phyloP scores from a whole-genome alignment of 2,797 vertebrate species.

The Podarcis lilfordi region DNA sequence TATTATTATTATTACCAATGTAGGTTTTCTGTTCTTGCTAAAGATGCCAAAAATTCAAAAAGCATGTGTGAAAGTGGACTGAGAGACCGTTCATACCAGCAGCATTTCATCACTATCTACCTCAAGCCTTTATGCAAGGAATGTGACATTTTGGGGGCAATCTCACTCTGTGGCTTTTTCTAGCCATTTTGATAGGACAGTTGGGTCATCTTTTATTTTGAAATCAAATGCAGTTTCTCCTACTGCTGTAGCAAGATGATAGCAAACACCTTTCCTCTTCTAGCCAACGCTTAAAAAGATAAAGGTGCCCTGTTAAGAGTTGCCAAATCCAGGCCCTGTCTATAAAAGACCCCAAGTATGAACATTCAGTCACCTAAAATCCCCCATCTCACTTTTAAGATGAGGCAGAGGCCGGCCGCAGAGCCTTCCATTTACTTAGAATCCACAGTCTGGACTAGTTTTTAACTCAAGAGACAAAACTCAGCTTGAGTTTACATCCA shows the following conservation, averaged over 20 bases:
- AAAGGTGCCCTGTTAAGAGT: neutral
- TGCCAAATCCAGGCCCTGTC: neutral
- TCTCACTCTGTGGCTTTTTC: neutral
- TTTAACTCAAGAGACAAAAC: neutral
- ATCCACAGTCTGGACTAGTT: no score
- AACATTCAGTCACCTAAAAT: neutral
- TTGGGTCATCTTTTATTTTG: neutral
- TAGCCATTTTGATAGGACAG: neutral
- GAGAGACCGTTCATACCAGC: neutral
- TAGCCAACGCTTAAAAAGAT: neutral
- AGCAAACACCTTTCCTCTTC: neutral
- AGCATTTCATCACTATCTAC: neutral
- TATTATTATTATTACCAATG: neutral
- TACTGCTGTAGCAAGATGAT: neutral
- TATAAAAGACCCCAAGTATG: neutral
- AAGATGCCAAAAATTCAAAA: neutral
- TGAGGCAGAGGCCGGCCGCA: neutral
- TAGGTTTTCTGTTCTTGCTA: neutral
- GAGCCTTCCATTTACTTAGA: neutral
- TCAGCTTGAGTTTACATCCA: neutral
- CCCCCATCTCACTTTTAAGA: neutral
- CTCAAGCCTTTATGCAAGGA: neutral
- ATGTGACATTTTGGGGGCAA: neutral
- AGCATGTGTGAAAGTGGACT: neutral
- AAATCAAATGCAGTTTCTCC: neutral